Percentiles rank a stretch among this genome's conserved stretches.
Conservation (phyloP, 2,113 vertebrate species). For the Daphoenositta chrysoptera region DNA sequence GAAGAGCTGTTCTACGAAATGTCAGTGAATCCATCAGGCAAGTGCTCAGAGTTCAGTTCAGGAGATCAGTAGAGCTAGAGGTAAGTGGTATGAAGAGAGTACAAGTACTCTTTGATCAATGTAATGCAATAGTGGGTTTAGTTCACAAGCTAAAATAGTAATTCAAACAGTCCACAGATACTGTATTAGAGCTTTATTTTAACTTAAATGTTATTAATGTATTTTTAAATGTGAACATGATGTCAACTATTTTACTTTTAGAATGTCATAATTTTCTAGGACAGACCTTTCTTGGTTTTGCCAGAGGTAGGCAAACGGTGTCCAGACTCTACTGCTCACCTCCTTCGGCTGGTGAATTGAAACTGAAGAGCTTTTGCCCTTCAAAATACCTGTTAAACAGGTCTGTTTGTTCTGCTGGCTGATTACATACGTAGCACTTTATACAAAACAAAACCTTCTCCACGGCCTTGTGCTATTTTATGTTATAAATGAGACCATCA, state of each 20-base stretch:
- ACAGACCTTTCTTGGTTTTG: not conserved
- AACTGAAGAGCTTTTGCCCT: not conserved
- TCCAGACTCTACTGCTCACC: not conserved
- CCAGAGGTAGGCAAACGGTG: not conserved
- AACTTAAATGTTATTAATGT: not conserved
- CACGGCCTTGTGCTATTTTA: not conserved
- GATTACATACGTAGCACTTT: not conserved
- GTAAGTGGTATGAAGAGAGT: slow-evolving; percentile 66
- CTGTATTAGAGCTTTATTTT: not conserved
- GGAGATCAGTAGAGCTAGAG: slow-evolving; percentile 87
- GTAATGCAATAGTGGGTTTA: not conserved
- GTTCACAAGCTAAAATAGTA: not conserved
- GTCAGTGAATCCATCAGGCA: slow-evolving; percentile 85
- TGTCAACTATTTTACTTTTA: not conserved
- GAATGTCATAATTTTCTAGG: not conserved
- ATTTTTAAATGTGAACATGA: not conserved
- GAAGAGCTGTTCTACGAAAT: slow-evolving; percentile 80
- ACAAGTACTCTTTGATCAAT: not conserved
- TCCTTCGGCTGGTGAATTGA: not conserved
- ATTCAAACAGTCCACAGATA: not conserved
- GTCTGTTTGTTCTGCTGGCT: not conserved
- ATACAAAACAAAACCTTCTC: not conserved
- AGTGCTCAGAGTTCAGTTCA: slow-evolving; percentile 85
- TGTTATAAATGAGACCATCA: not conserved
- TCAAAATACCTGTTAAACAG: not conserved